A percentile compares a stretch with the other conserved stretches of the same genome.
Conservation (phyloP, 1,140 invertebrate species). For the Venustaconcha ellipsiformis region DNA sequence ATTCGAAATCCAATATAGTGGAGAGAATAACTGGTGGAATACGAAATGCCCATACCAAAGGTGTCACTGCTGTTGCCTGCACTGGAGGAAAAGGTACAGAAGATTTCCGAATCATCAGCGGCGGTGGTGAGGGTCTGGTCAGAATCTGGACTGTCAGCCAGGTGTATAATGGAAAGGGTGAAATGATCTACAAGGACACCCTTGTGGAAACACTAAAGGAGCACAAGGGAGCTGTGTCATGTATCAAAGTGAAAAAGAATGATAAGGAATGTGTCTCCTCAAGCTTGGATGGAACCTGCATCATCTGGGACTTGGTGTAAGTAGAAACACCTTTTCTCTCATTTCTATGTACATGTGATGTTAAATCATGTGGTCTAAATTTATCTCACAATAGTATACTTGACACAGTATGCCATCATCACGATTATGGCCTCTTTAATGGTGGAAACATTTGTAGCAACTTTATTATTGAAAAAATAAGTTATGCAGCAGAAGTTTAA, state of each 20-base stretch:
- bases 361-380: too few relatives aligned
- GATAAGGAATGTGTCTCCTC: slow-evolving; percentile 87
- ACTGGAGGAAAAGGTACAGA: slow-evolving; percentile 72
- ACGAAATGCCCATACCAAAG: slow-evolving; percentile 86
- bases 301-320: slow-evolving; percentile 86
- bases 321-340: slow-evolving; percentile 19
- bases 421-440: too few relatives aligned
- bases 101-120: slow-evolving; percentile 78
- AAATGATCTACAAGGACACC: slow-evolving; percentile 31
- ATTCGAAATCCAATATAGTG: slow-evolving; percentile 18
- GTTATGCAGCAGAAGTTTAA: too few relatives aligned
- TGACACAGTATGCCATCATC: too few relatives aligned
- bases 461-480: too few relatives aligned
- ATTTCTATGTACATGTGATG: too few relatives aligned
- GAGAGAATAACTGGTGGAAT: slow-evolving; percentile 14
- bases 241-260: slow-evolving; percentile 81
- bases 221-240: slow-evolving; percentile 87
- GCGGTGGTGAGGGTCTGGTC: slow-evolving; percentile 86
- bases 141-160: slow-evolving; percentile 49
- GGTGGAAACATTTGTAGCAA: too few relatives aligned
- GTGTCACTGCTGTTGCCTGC: slow-evolving; percentile 82
- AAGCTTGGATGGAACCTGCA: slow-evolving; percentile 89
- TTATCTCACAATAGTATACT: too few relatives aligned
- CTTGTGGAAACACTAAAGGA: slow-evolving; percentile 80
- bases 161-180: slow-evolving; percentile 27